Evolutionary conservation across 2,888 invertebrate genomes (phyloP), one percentile per base, ranked within the genome.

Genomic region (Lymantria dispar): DNA sequence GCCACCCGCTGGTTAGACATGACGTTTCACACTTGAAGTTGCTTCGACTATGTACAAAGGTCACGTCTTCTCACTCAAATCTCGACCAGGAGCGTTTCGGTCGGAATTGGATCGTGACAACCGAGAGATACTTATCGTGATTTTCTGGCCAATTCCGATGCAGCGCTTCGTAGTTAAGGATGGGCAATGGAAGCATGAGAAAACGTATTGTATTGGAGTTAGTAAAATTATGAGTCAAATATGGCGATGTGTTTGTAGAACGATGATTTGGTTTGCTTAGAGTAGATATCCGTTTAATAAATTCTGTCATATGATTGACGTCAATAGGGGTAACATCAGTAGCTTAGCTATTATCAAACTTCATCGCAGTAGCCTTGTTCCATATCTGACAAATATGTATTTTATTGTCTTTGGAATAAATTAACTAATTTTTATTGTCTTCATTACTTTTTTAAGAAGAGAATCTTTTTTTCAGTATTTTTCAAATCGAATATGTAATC

Each of bases 51-150:
- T 69, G 79, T 67, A 74, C 79, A 87, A 74, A 86, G 90, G 90
- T 90, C 90, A 87, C 83, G 87, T 85, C 86, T 82, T 76, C 83
- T 89, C 88, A 89, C 89, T 90, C 88, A 87, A 86, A 80, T 71
- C 80, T 80, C 82, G 79, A 79, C 82, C 88, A 72, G 90, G 83
- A 89, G 87, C 85, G 84, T 80, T 83, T 77, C 81, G 78, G 71
- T 76, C 77, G 77, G 78, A 86, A 90, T 90, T 85, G 86, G 85
- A 85, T 91, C 90, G 90, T 91, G 90, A 91, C 90, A 89, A 81
- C 82, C 68, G 73, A 78, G 74, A 87, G 89, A 91, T 90, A 80
- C 83, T 87, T 88, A 91, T 91, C 90, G 85, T 89, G 89, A 89
- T 87, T 85, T 85, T 89, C 85, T 84, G 85, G 83, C 89, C 89